Percentiles rank a stretch among this genome's conserved stretches.
Evolutionary conservation across 2,797 vertebrate species (phyloP).

Genomic region (Phataginus tetradactyla): DNA sequence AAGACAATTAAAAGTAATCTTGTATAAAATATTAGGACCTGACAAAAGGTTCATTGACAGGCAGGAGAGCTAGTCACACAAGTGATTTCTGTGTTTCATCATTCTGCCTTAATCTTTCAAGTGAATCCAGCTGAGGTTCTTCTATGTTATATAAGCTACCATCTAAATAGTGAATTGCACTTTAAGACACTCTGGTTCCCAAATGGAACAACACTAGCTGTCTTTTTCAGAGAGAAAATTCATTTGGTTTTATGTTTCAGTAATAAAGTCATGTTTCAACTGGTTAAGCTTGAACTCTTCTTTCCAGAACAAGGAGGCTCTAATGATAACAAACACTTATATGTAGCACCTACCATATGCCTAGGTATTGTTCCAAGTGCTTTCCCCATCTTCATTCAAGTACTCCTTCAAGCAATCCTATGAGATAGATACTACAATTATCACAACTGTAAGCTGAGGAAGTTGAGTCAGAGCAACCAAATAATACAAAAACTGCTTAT

Average conservation of each 20-base stretch:
- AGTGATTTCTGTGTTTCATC: not conserved
- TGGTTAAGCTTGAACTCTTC: not conserved
- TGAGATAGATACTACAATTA: not conserved
- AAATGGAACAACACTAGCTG: not conserved
- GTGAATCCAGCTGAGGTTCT: not conserved
- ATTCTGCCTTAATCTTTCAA: not conserved
- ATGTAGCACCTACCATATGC: not conserved
- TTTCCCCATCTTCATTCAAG: not conserved
- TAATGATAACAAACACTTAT: not conserved
- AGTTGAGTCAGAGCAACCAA: not conserved
- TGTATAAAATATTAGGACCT: not conserved
- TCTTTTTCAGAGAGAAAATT: not conserved
- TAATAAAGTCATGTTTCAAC: conserved; percentile 5
- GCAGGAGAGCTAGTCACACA: not conserved
- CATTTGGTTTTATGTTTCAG: not conserved
- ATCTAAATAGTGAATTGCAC: not conserved
- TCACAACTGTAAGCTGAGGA: not conserved
- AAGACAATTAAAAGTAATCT: conserved; percentile 5
- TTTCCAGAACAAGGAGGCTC: not conserved
- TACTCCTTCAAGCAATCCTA: not conserved
- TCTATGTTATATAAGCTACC: not conserved
- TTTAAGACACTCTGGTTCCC: not conserved
- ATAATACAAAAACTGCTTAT: not conserved
- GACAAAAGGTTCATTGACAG: not conserved
- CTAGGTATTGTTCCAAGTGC: not conserved